These are phyloP conservation scores for Phylloscopus collybita DNA, from an alignment of 2,797 vertebrate species.

Conservation along the genomic window DNA sequence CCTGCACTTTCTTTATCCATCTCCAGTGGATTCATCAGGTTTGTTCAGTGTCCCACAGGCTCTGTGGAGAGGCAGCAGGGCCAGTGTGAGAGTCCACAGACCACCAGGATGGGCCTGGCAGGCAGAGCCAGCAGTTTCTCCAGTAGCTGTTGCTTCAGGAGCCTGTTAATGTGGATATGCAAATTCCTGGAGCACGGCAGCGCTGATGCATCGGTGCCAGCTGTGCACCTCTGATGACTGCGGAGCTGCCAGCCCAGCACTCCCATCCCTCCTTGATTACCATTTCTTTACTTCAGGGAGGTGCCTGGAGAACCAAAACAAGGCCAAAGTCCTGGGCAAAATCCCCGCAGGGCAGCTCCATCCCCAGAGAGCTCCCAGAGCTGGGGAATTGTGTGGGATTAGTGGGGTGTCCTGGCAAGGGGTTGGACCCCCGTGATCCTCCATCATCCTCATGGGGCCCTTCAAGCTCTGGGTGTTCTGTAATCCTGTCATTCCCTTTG, in stretches of 20 bases:
- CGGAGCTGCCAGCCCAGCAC: neutral
- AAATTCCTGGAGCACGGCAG: neutral
- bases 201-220: neutral
- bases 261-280: neutral
- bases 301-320: neutral
- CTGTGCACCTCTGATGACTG: neutral
- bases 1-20: neutral
- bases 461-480: neutral
- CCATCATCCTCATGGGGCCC: rapidly evolving
- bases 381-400: rapidly evolving
- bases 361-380: rapidly evolving
- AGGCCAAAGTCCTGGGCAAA: neutral
- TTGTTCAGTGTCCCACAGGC: neutral
- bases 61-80: neutral
- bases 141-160: neutral
- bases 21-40: neutral
- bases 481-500: neutral
- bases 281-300: neutral
- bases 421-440: rapidly evolving
- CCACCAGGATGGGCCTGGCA: rapidly evolving
- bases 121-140: neutral
- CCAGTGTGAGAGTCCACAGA: neutral
- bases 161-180: neutral
- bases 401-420: neutral
- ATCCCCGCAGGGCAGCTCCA: neutral